Percentiles rank a stretch among this genome's conserved stretches.
Evolutionary conservation across 1,140 invertebrate species (phyloP).

Genomic region (Lanistes nyassanus): DNA sequence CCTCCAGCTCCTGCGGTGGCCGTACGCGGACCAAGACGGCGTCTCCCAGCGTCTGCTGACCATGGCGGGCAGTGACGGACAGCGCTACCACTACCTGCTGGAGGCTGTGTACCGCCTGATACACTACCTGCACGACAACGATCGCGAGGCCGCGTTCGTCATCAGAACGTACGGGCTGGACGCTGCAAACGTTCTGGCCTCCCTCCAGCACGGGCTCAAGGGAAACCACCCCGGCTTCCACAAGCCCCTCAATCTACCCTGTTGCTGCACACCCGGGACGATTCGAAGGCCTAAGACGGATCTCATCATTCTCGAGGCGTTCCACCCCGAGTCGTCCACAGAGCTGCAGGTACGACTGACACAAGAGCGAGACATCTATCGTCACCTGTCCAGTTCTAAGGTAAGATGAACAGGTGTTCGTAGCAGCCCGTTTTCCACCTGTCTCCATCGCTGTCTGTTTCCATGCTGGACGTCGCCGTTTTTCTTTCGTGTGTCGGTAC

Average conservation of each 20-base stretch:
- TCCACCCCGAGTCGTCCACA: neutral
- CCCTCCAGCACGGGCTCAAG: conserved; percentile 45
- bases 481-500: no score
- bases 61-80: conserved; percentile 51
- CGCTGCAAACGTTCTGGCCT: conserved; percentile 56
- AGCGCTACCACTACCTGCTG: conserved; percentile 63
- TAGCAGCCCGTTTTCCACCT: no score
- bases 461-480: no score
- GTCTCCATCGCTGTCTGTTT: no score
- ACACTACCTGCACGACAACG: conserved; percentile 42
- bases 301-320: conserved; percentile 36
- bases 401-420: neutral
- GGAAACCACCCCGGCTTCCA: conserved; percentile 58
- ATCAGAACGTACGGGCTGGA: conserved; percentile 63
- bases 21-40: conserved; percentile 24
- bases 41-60: conserved; percentile 38
- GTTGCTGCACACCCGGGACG: conserved; percentile 39
- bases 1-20: conserved; percentile 50
- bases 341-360: conserved; percentile 26
- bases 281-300: conserved; percentile 38
- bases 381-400: conserved; percentile 43
- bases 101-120: conserved; percentile 60
- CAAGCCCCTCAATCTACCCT: conserved; percentile 32
- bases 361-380: conserved; percentile 55
- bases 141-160: conserved; percentile 59